These are phyloP conservation scores for Alces alces DNA, from an alignment of 2,113 vertebrate species.

Conservation along the genomic window DNA sequence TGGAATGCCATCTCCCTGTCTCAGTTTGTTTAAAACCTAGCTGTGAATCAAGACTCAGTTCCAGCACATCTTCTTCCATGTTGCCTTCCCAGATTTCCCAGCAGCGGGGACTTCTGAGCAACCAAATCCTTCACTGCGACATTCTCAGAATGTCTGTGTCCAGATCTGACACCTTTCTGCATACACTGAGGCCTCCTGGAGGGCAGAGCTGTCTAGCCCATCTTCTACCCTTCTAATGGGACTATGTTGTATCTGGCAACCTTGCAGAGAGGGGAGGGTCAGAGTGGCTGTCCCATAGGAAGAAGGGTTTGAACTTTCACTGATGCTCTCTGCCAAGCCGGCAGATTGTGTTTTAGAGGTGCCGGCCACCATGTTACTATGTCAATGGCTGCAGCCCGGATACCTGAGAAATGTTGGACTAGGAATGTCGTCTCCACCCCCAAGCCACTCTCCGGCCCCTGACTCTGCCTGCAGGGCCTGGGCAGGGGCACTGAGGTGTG, in stretches of 20 bases:
- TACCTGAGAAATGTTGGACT: conserved; percentile 70
- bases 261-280: background rate
- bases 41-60: background rate
- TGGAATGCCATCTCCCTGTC: background rate
- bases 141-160: background rate
- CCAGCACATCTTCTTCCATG: background rate
- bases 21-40: background rate
- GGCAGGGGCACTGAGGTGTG: conserved; percentile 65
- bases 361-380: conserved; percentile 45
- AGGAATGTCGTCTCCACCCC: conserved; percentile 47
- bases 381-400: conserved; percentile 47
- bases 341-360: conserved; percentile 45
- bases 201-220: background rate
- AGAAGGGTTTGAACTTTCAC: background rate
- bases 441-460: background rate
- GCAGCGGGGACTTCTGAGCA: background rate
- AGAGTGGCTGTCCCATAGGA: background rate
- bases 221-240: background rate
- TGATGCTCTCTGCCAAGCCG: conserved; percentile 43
- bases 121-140: background rate
- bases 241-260: background rate
- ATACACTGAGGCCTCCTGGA: background rate
- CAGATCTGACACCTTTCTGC: background rate
- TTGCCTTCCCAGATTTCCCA: background rate
- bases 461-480: background rate